These are phyloP conservation scores for Meloidogyne floridensis DNA, from an alignment of 1,140 invertebrate species.

Conservation along the genomic window DNA sequence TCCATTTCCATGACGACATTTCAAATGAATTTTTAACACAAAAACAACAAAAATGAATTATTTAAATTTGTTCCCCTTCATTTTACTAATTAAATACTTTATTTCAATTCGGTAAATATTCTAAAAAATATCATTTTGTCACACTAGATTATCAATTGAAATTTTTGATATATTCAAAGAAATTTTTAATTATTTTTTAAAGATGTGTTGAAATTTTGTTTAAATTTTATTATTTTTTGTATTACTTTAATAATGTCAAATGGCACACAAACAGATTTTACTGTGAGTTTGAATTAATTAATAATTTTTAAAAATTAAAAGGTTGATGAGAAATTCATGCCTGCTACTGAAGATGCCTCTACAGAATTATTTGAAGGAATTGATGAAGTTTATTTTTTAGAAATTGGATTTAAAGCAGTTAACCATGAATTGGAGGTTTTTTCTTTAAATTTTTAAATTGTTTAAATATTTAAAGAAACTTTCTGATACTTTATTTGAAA, in stretches of 20 bases:
- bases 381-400: conserved; percentile 46
- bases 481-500: conserved; percentile 40
- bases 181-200: too few species aligned
- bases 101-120: too few species aligned
- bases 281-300: background rate
- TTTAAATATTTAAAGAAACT: conserved; percentile 39
- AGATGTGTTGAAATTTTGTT: background rate
- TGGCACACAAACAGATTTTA: background rate
- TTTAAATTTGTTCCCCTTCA: too few species aligned
- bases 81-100: too few species aligned
- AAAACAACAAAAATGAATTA: too few species aligned
- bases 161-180: too few species aligned
- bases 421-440: conserved; percentile 39
- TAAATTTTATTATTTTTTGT: background rate
- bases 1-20: background rate
- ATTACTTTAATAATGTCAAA: background rate
- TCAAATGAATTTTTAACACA: background rate
- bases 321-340: conserved; percentile 50
- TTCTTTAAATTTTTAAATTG: background rate
- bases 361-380: conserved; percentile 53
- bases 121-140: too few species aligned
- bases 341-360: conserved; percentile 48
- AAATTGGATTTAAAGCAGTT: conserved; percentile 46
- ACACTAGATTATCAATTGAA: too few species aligned
- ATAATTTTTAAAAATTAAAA: background rate